A percentile compares a stretch with the other conserved stretches of the same genome.
Conservation (phyloP, 1,140 invertebrate genomes). For the Drosophila virilis region DNA sequence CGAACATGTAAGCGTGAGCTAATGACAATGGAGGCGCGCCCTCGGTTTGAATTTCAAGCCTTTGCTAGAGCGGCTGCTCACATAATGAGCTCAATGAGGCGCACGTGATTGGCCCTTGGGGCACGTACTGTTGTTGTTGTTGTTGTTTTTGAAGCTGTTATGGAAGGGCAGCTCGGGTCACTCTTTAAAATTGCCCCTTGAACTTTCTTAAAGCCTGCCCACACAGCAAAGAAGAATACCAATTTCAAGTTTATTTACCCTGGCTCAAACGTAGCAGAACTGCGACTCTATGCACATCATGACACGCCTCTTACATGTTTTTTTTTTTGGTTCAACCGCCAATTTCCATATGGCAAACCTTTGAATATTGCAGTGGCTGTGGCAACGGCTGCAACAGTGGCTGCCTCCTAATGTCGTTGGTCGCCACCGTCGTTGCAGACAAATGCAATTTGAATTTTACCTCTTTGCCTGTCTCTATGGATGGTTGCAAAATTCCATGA, state of each 20-base stretch:
- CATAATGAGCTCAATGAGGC: conserved; percentile 73
- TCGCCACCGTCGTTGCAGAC: conserved; percentile 41
- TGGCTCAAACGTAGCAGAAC: conserved; percentile 16
- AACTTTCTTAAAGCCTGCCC: conserved; percentile 28
- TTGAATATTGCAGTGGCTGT: conserved; percentile 70
- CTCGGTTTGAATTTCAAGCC: conserved; percentile 46
- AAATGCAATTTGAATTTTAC: conserved; percentile 69
- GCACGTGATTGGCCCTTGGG: conserved; percentile 67
- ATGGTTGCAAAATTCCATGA: conserved; percentile 64
- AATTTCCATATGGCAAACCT: conserved; percentile 56
- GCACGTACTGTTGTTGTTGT: conserved; percentile 55
- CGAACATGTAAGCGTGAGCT: conserved; percentile 22
- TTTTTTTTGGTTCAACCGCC: conserved; percentile 45
- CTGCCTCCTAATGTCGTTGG: conserved; percentile 62
- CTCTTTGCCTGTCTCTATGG: conserved; percentile 16
- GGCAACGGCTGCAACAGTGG: conserved; percentile 17
- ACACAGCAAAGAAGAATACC: conserved; percentile 11
- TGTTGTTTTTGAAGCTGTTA: background rate
- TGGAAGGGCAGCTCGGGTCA: background rate
- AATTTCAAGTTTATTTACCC: conserved; percentile 57
- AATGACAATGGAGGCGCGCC: conserved; percentile 43
- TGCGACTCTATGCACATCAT: conserved; percentile 18
- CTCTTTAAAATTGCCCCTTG: conserved; percentile 26
- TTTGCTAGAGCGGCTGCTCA: conserved; percentile 48
- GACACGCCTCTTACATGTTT: conserved; percentile 24